Evolutionary conservation across 64 coral and sea anemone genomes (phyloP).

Genomic region (Montipora efflorescens): DNA sequence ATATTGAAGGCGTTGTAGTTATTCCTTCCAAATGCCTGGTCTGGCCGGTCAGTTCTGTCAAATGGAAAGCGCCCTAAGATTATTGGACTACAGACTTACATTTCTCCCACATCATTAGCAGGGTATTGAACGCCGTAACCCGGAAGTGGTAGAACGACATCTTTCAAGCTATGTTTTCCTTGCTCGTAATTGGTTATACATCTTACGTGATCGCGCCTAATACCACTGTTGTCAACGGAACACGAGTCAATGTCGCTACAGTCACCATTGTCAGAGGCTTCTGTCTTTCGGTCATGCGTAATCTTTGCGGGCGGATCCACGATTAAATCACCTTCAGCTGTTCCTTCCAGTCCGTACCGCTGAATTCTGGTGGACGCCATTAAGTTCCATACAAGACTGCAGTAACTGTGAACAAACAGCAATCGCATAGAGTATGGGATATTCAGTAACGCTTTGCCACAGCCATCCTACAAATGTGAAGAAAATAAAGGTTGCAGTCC

Average conservation of each 20-base stretch:
- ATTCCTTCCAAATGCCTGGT: too few species aligned
- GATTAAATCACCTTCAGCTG: conserved; percentile 58
- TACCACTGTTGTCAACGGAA: neutral
- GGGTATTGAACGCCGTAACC: conserved; percentile 77
- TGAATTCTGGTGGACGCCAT: conserved; percentile 68
- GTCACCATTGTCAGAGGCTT: neutral
- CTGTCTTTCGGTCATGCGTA: neutral
- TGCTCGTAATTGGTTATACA: conserved; percentile 45
- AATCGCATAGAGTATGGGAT: conserved; percentile 84
- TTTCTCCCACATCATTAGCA: conserved; percentile 60
- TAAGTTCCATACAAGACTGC: conserved; percentile 84
- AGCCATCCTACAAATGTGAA: conserved; percentile 74
- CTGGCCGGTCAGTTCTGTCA: too few species aligned
- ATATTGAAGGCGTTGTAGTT: too few species aligned
- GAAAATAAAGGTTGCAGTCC: too few species aligned
- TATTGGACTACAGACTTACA: conserved; percentile 19
- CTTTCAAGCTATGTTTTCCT: conserved; percentile 54
- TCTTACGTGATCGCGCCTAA: conserved; percentile 27
- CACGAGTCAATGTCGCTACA: neutral
- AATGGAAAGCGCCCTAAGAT: too few species aligned
- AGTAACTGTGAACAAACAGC: conserved; percentile 84
- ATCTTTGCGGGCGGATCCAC: neutral
- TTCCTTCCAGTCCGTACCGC: neutral
- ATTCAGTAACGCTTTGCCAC: conserved; percentile 83
- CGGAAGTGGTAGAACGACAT: conserved; percentile 81